These are phyloP conservation scores for Muscicapa comitata DNA, from an alignment of 2,797 vertebrate species.

Conservation along the genomic window DNA sequence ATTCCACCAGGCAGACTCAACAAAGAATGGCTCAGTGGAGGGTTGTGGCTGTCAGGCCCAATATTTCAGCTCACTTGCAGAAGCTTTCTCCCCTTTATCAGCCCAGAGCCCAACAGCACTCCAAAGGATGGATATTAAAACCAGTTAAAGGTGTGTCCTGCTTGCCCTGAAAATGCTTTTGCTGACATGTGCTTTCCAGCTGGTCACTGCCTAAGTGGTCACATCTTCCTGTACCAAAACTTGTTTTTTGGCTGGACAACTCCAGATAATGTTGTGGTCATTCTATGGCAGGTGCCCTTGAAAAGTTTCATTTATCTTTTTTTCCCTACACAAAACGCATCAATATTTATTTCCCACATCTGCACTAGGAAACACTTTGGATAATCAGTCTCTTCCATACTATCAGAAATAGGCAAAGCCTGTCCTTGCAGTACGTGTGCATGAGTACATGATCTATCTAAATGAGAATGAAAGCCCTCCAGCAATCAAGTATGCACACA, in stretches of 20 bases:
- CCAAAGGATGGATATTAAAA: background rate
- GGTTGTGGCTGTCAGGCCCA: background rate
- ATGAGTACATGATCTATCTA: background rate
- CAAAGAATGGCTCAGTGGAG: background rate
- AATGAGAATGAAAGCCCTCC: constrained; percentile 51
- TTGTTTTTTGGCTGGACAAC: background rate
- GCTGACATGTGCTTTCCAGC: background rate
- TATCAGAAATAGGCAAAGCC: background rate
- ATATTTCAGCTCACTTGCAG: background rate
- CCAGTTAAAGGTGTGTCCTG: background rate
- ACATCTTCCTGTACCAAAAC: background rate
- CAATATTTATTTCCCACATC: background rate
- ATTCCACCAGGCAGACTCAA: background rate
- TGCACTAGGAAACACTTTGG: background rate
- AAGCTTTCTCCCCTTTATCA: background rate
- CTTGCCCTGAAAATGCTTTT: background rate
- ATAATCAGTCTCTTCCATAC: background rate
- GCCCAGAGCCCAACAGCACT: background rate
- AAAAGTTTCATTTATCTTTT: background rate
- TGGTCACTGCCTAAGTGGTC: rapidly evolving
- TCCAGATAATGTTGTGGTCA: background rate
- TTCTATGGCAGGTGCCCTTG: background rate
- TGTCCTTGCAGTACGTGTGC: background rate
- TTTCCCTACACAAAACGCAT: background rate
- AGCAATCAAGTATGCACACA: constrained; percentile 50